phyloP scores from a whole-genome alignment of 2,113 vertebrate species.

The Microcebus jonahi region DNA sequence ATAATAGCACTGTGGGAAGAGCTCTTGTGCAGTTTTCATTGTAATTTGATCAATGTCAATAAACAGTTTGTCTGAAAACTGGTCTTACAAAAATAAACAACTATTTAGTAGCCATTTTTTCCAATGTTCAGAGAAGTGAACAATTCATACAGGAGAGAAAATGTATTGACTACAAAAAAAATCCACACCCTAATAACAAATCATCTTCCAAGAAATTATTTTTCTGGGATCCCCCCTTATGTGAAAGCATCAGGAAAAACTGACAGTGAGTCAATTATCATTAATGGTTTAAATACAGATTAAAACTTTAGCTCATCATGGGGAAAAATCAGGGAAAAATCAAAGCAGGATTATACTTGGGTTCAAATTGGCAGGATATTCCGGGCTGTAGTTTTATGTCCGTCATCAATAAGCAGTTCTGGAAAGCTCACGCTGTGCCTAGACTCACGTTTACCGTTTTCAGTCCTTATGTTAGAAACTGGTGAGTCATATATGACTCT shows the following conservation, averaged over 20 bases:
- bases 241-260: not conserved
- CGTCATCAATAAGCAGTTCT: too few species aligned
- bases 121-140: not conserved
- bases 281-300: not conserved
- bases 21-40: slow-evolving; percentile 15
- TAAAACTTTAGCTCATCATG: not conserved
- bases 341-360: not conserved
- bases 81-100: slow-evolving; percentile 39
- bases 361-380: not conserved
- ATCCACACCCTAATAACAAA: not conserved
- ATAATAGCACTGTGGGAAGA: not conserved
- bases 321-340: not conserved
- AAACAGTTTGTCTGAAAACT: slow-evolving; percentile 23
- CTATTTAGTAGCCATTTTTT: not conserved
- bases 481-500: not conserved
- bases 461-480: not conserved
- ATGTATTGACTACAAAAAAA: not conserved
- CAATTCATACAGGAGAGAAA: not conserved
- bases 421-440: too few species aligned
- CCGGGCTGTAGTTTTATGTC: not conserved
- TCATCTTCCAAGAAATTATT: not conserved
- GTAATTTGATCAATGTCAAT: slow-evolving; percentile 56
- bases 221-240: not conserved
- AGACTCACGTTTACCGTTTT: slow-evolving; percentile 4
- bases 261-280: not conserved